These are phyloP conservation scores for Hipposideros armiger DNA, from an alignment of 2,113 vertebrate genomes.

Conservation along the genomic window DNA sequence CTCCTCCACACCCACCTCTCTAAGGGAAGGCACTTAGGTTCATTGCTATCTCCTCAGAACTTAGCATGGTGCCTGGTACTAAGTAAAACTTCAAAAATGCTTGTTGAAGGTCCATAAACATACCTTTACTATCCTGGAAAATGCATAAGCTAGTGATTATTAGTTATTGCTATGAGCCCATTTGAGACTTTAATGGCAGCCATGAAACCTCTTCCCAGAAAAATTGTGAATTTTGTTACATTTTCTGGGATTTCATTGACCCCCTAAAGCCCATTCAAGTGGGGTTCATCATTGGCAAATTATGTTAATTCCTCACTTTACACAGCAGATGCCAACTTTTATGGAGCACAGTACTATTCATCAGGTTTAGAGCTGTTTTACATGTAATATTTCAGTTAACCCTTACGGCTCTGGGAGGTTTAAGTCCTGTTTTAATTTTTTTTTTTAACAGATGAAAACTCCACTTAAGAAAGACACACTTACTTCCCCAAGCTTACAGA, in stretches of 20 bases:
- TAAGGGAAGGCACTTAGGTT: background rate
- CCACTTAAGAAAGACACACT: background rate
- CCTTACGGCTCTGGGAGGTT: background rate
- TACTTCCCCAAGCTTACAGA: background rate
- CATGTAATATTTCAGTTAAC: constrained; percentile 3
- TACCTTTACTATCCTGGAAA: background rate
- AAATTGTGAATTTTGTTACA: background rate
- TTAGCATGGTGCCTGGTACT: background rate
- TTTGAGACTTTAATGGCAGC: constrained; percentile 30
- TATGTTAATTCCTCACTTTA: background rate
- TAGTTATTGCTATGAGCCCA: background rate
- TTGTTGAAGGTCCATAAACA: background rate
- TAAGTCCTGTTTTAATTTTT: background rate
- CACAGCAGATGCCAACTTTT: background rate
- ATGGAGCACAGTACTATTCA: background rate
- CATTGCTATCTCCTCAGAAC: background rate
- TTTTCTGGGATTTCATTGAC: background rate
- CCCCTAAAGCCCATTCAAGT: background rate
- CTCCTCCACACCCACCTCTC: background rate
- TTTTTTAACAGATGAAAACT: constrained; percentile 9
- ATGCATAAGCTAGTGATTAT: background rate
- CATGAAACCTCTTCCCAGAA: background rate
- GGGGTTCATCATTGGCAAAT: background rate
- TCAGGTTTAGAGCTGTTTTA: background rate
- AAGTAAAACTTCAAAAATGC: background rate